Base-by-base conservation (phyloP, 2,888 invertebrate genomes). In the Ceratothoa steindachneri region DNA sequence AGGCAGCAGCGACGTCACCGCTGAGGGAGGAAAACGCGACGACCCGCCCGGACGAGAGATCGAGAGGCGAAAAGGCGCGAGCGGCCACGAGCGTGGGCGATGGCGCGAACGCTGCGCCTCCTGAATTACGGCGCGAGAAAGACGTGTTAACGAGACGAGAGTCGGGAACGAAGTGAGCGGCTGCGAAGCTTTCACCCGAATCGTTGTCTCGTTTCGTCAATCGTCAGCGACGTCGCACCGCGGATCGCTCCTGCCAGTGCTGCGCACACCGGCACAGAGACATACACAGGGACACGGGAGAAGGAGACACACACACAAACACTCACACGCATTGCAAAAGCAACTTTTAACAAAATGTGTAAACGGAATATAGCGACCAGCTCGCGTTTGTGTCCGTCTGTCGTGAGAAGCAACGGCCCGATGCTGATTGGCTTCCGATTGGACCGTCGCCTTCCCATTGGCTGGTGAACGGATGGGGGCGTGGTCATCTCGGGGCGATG, bases 321-420 rank as follows among this genome's bases (percentile, higher is more conserved):
- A 78, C 78, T 75, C 75, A 78, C 78, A 78, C 75, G 78, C 78
- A 78, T 75, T 78, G 75, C 78, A 78, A 78, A 78, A 73, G 75
- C 78, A 78, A 78, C 75, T 78, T 75, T 75, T 75, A 78, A 75
- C 75, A 75, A 78, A 75, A 78, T 78, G 75, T 78, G 78, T 78
- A 75, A 78, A 78, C 75, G 78, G 73, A 78, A 78, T 78, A 72
- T 78, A 75, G 72, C 65, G 66, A 64, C 70, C 68, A 71, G 70
- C 69, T 72, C 75, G 72, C 75, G 77, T 72, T 72, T 72, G 77
- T 73, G 77, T 77, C 74, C 72, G 75, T 73, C 72, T 75, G 73
- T 72, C 73, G 69, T 69, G 73, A 69, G 75, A 73, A 73, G 73
- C 75, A 72, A 41, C 67, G 30, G 51, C 67, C 55, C 19, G 24